Conservation (phyloP, 2,797 vertebrate species). For the Sebastes oblongus region DNA sequence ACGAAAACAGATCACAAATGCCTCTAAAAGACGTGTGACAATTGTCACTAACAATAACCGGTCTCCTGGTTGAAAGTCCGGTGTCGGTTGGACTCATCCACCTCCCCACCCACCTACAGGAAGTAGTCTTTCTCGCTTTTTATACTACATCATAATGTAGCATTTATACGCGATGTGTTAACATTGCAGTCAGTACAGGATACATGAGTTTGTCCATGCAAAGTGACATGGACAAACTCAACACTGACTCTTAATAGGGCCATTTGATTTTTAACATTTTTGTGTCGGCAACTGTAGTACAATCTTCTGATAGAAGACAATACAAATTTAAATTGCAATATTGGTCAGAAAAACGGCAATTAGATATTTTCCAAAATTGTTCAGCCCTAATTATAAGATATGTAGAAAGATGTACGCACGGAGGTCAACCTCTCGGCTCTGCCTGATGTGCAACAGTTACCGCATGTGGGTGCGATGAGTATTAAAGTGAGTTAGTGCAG, state of each 20-base stretch:
- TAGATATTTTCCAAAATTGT: not conserved
- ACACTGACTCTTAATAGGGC: not conserved
- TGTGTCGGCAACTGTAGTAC: not conserved
- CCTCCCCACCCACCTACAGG: no score
- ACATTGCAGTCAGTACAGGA: no score
- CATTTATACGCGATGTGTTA: no score
- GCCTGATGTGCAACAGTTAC: not conserved
- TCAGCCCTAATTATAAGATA: not conserved
- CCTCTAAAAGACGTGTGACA: no score
- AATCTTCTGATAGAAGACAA: not conserved
- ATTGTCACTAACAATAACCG: no score
- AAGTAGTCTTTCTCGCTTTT: no score
- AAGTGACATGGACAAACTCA: not conserved
- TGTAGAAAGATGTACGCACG: not conserved
- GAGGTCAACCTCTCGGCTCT: not conserved
- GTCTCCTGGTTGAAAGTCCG: no score
- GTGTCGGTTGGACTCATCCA: no score
- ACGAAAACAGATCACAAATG: no score
- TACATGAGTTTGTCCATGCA: no score
- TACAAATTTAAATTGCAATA: not conserved
- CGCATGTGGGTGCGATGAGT: not conserved
- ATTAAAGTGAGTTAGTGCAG: constrained; percentile 33
- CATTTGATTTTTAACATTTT: not conserved
- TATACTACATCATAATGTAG: no score
- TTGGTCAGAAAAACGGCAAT: not conserved